Evolutionary conservation across 2,797 vertebrate species (phyloP).

Genomic region (Hoplostethus mediterraneus): DNA sequence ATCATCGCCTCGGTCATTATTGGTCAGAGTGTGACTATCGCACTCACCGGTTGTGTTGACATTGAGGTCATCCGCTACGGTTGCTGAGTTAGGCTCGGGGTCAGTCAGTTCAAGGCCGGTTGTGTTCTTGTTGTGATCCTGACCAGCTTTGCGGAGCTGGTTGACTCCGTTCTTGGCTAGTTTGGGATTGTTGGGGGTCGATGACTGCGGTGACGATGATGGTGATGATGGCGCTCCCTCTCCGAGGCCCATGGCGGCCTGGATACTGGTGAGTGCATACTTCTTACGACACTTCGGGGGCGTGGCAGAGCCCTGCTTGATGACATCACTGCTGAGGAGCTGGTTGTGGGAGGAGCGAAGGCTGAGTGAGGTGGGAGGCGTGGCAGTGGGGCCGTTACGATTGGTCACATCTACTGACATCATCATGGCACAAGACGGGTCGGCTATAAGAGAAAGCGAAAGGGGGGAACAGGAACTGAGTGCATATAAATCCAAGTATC

Average conservation of each 20-base stretch:
- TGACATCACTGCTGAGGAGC: constrained; percentile 90
- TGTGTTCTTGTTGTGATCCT: constrained; percentile 94
- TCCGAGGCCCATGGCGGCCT: constrained; percentile 94
- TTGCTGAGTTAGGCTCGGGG: constrained; percentile 52
- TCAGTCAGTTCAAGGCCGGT: constrained; percentile 51
- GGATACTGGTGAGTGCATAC: constrained; percentile 95
- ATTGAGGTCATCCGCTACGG: constrained; percentile 55
- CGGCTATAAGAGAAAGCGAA: constrained; percentile 53
- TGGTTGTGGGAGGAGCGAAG: constrained; percentile 97
- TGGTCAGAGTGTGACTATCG: constrained; percentile 55
- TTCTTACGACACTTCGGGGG: constrained; percentile 98
- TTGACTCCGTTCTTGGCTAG: constrained; percentile 96
- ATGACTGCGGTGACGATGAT: constrained; percentile 77
- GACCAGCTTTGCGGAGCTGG: constrained; percentile 93
- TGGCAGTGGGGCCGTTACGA: constrained; percentile 88
- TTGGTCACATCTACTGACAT: constrained; percentile 91
- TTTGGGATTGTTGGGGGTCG: constrained; percentile 90
- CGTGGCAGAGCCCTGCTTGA: constrained; percentile 90
- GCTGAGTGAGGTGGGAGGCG: constrained; percentile 93
- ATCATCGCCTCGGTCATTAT: constrained; percentile 75
- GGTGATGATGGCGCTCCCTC: constrained; percentile 81
- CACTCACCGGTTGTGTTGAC: constrained; percentile 57
- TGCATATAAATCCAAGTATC: neutral
- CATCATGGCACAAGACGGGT: constrained; percentile 84
- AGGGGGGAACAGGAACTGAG: neutral